Evolutionary conservation across 1,140 invertebrate genomes (phyloP).

Genomic region (Planococcus citri): DNA sequence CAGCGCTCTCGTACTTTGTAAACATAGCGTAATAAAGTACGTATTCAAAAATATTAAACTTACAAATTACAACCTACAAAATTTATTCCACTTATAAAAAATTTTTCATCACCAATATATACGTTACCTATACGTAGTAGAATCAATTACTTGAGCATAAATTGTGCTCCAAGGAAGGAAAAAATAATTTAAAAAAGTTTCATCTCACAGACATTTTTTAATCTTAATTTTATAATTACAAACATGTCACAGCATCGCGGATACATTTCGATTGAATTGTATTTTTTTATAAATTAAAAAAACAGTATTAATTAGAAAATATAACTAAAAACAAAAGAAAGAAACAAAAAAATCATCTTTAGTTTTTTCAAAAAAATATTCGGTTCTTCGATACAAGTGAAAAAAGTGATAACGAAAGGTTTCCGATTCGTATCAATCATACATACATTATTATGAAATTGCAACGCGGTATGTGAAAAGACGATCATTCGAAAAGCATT

Average conservation of each 20-base stretch:
- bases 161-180: neutral
- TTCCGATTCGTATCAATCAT: neutral
- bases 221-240: neutral
- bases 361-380: neutral
- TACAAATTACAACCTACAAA: neutral
- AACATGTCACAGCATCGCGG: neutral
- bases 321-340: neutral
- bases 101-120: neutral
- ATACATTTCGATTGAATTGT: neutral
- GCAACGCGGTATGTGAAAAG: neutral
- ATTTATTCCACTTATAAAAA: neutral
- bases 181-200: neutral
- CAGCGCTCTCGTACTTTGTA: too few relatives aligned
- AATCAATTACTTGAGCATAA: neutral
- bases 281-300: neutral
- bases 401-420: too few relatives aligned
- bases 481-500: slow-evolving; percentile 1
- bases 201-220: neutral
- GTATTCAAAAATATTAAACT: neutral
- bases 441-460: neutral
- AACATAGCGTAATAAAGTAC: neutral
- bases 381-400: neutral
- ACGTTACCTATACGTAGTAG: neutral
- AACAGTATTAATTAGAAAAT: too few relatives aligned
- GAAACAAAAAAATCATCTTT: neutral